phyloP scores from a whole-genome alignment of 2,797 vertebrate species.

The Allenopithecus nigroviridis region DNA sequence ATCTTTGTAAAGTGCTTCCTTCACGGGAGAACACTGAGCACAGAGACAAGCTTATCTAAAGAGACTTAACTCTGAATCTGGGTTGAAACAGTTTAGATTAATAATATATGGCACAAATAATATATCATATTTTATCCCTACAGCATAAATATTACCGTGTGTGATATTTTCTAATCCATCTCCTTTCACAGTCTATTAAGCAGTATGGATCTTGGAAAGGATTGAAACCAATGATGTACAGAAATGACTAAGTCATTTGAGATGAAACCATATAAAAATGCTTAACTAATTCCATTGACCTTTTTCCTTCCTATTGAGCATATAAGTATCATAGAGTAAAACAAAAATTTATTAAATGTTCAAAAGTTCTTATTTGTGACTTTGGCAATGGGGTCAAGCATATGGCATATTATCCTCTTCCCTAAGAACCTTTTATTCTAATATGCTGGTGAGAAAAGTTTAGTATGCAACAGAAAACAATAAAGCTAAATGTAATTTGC shows the following conservation, averaged over 20 bases:
- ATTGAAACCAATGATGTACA: neutral
- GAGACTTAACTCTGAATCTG: neutral
- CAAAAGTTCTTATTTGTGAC: neutral
- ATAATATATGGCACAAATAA: neutral
- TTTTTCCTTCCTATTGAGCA: neutral
- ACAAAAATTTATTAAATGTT: neutral
- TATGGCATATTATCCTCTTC: too few species aligned
- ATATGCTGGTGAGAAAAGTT: neutral
- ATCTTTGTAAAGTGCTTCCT: neutral
- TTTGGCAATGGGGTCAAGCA: neutral
- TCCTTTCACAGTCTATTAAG: neutral
- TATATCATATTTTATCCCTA: neutral
- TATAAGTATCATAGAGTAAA: neutral
- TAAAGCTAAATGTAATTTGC: neutral
- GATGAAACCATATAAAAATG: neutral
- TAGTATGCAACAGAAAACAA: neutral
- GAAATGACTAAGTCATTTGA: neutral
- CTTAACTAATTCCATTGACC: neutral
- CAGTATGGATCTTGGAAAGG: neutral
- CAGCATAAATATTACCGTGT: neutral
- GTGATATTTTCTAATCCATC: neutral
- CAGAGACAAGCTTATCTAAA: fast-evolving
- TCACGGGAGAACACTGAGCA: neutral
- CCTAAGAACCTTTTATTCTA: neutral
- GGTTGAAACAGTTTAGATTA: neutral